phyloP scores from a whole-genome alignment of 2,113 vertebrate species.

The Lontra canadensis region DNA sequence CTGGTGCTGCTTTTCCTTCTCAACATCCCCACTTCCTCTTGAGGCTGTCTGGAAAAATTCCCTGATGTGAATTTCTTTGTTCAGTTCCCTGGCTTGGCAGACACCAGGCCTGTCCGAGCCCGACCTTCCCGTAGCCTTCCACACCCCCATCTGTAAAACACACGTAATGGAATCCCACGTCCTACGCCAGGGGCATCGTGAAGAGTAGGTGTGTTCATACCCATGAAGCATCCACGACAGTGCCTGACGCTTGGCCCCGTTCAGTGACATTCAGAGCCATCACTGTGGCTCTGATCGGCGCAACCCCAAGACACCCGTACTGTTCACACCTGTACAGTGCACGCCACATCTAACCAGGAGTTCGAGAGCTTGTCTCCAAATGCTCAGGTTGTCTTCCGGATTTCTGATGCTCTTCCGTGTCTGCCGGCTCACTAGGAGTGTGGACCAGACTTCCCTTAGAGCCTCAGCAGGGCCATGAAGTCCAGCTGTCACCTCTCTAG shows the following conservation, averaged over 20 bases:
- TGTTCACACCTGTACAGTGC: neutral
- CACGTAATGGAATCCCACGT: accelerated
- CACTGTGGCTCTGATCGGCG: accelerated
- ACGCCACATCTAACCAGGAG: neutral
- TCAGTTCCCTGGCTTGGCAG: neutral
- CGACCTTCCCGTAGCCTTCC: neutral
- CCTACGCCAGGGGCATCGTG: accelerated
- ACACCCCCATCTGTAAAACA: neutral
- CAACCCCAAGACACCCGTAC: neutral
- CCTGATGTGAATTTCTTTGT: neutral
- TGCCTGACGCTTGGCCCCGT: neutral
- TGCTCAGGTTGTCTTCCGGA: neutral
- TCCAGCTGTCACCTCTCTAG: neutral
- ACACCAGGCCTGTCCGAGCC: neutral
- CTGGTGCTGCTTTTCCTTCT: neutral
- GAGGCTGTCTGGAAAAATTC: neutral
- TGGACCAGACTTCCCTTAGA: neutral
- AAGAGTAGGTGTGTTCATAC: too few species aligned
- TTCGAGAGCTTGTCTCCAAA: neutral
- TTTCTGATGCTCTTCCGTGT: too few species aligned
- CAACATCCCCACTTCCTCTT: neutral
- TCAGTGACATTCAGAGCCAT: neutral
- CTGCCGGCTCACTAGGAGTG: accelerated
- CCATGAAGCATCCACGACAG: accelerated
- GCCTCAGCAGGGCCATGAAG: accelerated